Evolutionary conservation across 2,797 vertebrate species (phyloP), one percentile per base, ranked within the genome.

Genomic region (Falco peregrinus): DNA sequence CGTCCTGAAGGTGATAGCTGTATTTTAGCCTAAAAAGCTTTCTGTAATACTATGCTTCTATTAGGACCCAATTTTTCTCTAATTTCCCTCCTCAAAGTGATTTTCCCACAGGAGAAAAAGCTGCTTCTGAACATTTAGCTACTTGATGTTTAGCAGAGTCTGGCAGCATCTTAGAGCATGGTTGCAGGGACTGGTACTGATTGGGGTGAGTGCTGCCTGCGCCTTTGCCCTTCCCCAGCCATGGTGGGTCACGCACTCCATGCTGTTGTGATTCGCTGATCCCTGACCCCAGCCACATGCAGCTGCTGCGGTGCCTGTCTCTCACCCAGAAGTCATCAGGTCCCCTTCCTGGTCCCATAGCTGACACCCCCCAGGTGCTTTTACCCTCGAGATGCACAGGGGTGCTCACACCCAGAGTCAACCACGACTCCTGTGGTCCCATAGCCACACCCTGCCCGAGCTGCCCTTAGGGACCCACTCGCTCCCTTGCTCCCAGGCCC

Each of bases 231-330:
- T 35, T 48, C n/a, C 9, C n/a, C 26, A 48, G 41, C 53, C 8
- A 5, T 20, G 31, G 14, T 6, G 5, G 31, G 25, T 13, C 1
- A 0, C 25, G 13, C 0, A 41, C 39, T 43, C 70, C 13, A 4
- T 16, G 10, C 39, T 16, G 10, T 11, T 45, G 41, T 21, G 17
- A 26, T 16, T 56, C 41, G 21, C 31, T 28, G 70, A 45, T 10
- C 24, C 41, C 31, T n/a, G 70, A 45, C 13, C 24, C 41, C 39
- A 56, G 53, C 33, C 43, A 22, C 5, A 17, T 56, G 24, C 4
- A 2, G 37, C 51, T 73, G 53, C 53, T n/a, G 53, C 16, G 43
- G 20, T 7, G 6, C 26, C 25, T 4, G 2, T 45, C 54, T 26
- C 17, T 47, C 41, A 47, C 25, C 33, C 33, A 59, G 71, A 47